Percentiles rank a stretch among this genome's conserved stretches.
Evolutionary conservation across 2,113 vertebrate species (phyloP).

Genomic region (Athene cunicularia): DNA sequence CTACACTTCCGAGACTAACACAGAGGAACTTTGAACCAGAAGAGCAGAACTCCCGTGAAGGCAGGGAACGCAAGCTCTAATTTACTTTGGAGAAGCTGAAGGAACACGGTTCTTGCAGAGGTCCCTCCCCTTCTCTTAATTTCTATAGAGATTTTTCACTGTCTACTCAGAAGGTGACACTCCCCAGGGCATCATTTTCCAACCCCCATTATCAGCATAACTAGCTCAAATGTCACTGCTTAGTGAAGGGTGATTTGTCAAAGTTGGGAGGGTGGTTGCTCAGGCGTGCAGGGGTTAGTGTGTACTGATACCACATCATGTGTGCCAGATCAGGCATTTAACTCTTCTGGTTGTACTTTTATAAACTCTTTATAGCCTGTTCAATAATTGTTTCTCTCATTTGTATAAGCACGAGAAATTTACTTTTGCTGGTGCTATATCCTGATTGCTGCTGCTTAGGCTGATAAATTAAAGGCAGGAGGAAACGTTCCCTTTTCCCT

Average conservation of each 20-base stretch:
- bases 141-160: background rate
- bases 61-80: background rate
- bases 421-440: background rate
- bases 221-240: background rate
- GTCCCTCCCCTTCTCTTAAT: background rate
- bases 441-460: background rate
- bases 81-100: background rate
- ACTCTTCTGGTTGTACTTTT: background rate
- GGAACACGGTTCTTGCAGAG: background rate
- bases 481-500: background rate
- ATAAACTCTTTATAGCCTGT: background rate
- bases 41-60: background rate
- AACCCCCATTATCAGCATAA: background rate
- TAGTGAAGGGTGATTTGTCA: background rate
- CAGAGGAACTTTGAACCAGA: background rate
- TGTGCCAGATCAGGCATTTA: background rate
- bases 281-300: background rate
- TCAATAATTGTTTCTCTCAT: background rate
- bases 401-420: background rate
- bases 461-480: background rate
- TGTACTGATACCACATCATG: background rate
- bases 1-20: background rate
- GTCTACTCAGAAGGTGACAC: background rate
- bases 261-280: background rate
- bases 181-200: background rate